phyloP scores from a whole-genome alignment of 1,140 invertebrate species.

The Trinorchestia longiramus region DNA sequence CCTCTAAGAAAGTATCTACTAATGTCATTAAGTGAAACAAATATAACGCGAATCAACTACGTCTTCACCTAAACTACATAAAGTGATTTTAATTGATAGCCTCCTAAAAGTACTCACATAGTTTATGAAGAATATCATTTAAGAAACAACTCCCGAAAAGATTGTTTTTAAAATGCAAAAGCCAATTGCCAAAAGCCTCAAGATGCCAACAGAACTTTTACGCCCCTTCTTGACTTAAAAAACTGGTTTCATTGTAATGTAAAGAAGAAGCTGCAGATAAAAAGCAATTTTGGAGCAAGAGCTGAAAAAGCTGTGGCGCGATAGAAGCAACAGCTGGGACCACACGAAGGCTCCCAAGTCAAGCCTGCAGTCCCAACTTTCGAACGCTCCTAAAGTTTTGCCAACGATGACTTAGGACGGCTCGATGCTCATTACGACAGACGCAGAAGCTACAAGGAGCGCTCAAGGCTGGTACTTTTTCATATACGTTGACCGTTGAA shows the following conservation, averaged over 20 bases:
- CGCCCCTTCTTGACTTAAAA: not conserved
- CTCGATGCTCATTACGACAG: conserved; percentile 42
- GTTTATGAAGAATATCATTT: not conserved
- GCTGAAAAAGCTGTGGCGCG: not conserved
- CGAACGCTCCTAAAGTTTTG: conserved; percentile 23
- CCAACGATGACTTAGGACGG: conserved; percentile 8
- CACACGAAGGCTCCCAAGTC: conserved; percentile 1
- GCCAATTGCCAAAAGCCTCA: not conserved
- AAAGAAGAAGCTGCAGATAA: not conserved
- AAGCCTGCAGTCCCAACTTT: conserved; percentile 3
- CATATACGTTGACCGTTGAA: not conserved
- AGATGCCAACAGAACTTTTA: not conserved
- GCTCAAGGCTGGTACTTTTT: not conserved
- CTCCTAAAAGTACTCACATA: not conserved
- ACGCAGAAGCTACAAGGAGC: not conserved
- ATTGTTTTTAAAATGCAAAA: not conserved
- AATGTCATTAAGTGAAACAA: not conserved
- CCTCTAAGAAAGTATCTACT: not conserved
- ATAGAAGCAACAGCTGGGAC: conserved; percentile 30
- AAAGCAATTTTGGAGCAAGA: not conserved
- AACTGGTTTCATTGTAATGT: not conserved
- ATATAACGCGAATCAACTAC: not conserved
- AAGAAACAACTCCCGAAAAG: not conserved
- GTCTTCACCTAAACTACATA: not conserved
- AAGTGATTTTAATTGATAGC: not conserved